Evolutionary conservation across 2,113 vertebrate species (phyloP).

Genomic region (Pseudolaguvia tuberculata): DNA sequence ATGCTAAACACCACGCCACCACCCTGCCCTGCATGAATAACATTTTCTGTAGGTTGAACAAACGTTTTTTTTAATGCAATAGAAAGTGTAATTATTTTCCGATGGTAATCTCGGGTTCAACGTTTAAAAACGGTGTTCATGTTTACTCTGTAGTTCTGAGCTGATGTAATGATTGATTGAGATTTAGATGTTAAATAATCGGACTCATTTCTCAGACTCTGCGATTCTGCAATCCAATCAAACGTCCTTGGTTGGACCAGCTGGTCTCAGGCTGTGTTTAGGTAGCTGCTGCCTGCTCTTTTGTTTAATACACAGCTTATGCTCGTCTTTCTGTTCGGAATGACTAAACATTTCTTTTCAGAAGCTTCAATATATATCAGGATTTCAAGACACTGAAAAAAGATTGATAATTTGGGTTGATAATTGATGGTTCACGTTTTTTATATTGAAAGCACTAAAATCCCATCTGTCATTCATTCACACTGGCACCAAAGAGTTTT

Average conservation of each 20-base stretch:
- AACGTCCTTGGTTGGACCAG: too few relatives aligned
- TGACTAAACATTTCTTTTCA: not conserved
- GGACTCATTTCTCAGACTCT: not conserved
- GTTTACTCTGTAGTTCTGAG: not conserved
- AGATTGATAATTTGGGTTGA: not conserved
- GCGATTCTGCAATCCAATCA: not conserved
- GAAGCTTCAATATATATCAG: not conserved
- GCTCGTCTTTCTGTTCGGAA: not conserved
- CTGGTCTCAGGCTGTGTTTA: not conserved
- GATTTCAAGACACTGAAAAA: not conserved
- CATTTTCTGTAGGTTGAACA: too few relatives aligned
- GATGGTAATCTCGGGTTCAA: not conserved
- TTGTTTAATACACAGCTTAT: not conserved
- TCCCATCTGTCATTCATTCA: not conserved
- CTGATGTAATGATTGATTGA: not conserved
- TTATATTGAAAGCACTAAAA: not conserved
- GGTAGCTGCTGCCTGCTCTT: not conserved
- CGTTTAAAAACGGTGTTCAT: too few relatives aligned
- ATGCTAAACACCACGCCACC: too few relatives aligned
- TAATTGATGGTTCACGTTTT: not conserved
- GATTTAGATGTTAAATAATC: not conserved
- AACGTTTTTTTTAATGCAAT: too few relatives aligned
- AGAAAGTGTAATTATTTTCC: too few relatives aligned
- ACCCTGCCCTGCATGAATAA: too few relatives aligned
- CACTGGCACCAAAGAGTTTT: slow-evolving; percentile 10